Percentiles rank a stretch among this genome's conserved stretches.
These are phyloP conservation scores for Leucophora obtusa DNA, from an alignment of 2,888 invertebrate genomes.

Conservation along the genomic window DNA sequence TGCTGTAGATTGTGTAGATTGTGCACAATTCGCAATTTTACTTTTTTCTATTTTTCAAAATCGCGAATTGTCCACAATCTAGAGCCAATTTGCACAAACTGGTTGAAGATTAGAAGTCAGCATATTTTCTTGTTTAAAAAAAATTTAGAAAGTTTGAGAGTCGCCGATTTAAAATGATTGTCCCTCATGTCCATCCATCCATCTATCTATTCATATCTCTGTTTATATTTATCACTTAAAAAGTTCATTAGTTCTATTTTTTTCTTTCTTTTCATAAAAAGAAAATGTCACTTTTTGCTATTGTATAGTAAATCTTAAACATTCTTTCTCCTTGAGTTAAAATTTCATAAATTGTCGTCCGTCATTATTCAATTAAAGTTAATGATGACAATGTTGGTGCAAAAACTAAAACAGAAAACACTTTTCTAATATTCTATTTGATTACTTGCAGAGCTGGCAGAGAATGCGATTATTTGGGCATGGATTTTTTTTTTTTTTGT, in stretches of 20 bases:
- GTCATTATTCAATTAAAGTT: conserved; percentile 58
- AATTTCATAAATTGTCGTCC: conserved; percentile 38
- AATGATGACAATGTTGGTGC: conserved; percentile 6
- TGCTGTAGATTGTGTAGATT: too few relatives aligned
- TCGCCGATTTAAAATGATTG: too few relatives aligned
- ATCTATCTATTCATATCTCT: background rate
- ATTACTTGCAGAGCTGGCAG: background rate
- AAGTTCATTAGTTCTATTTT: conserved; percentile 3
- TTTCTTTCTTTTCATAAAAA: background rate
- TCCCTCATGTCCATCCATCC: too few relatives aligned
- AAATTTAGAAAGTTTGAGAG: too few relatives aligned
- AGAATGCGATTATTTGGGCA: background rate
- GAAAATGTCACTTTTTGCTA: background rate
- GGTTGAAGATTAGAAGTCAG: too few relatives aligned
- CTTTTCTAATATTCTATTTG: conserved; percentile 14
- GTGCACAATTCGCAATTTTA: too few relatives aligned
- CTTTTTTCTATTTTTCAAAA: too few relatives aligned
- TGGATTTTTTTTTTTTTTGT: too few relatives aligned
- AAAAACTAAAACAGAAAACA: background rate
- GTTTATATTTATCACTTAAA: background rate
- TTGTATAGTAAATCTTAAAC: background rate
- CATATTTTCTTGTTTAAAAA: too few relatives aligned
- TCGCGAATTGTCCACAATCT: too few relatives aligned
- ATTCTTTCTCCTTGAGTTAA: conserved; percentile 2
- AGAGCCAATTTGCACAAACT: too few relatives aligned